A percentile compares a stretch with the other conserved stretches of the same genome.
These are phyloP conservation scores for Drosophila mimica DNA, from an alignment of 2,888 invertebrate species.

Conservation along the genomic window DNA sequence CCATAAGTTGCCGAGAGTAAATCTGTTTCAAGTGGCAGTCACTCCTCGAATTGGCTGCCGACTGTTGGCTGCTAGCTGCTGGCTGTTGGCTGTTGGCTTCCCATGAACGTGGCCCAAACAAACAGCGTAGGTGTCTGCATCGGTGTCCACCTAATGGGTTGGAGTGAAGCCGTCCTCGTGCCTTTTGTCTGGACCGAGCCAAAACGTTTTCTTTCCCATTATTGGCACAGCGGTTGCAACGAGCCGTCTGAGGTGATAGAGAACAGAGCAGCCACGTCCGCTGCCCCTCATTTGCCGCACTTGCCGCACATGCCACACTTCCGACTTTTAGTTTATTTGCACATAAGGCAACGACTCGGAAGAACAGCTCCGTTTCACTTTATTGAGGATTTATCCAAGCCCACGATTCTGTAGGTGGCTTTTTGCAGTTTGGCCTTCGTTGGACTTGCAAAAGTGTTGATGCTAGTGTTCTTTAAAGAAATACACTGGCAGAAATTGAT, in stretches of 20 bases:
- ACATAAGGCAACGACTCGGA: slow-evolving; percentile 76
- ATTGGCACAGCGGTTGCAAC: slow-evolving; percentile 82
- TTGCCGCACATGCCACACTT: slow-evolving; percentile 5
- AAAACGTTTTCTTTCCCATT: slow-evolving; percentile 61
- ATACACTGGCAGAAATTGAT: slow-evolving; percentile 39
- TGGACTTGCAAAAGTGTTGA: slow-evolving; percentile 55
- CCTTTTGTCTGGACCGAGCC: slow-evolving; percentile 50
- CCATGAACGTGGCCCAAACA: slow-evolving; percentile 38
- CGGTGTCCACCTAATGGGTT: slow-evolving; percentile 20
- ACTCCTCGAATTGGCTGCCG: slow-evolving; percentile 62
- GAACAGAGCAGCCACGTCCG: not conserved
- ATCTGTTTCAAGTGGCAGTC: slow-evolving; percentile 78
- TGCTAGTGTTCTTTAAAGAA: not conserved
- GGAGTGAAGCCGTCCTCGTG: slow-evolving; percentile 5
- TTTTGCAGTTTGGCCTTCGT: slow-evolving; percentile 32
- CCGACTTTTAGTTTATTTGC: slow-evolving; percentile 65
- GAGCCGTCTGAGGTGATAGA: slow-evolving; percentile 37
- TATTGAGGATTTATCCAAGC: slow-evolving; percentile 27
- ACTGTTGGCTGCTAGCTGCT: slow-evolving; percentile 29
- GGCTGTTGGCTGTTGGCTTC: slow-evolving; percentile 35
- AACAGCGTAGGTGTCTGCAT: slow-evolving; percentile 34
- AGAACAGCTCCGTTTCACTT: slow-evolving; percentile 60
- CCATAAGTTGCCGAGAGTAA: slow-evolving; percentile 76
- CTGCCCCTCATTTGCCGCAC: slow-evolving; percentile 7
- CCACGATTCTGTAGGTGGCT: slow-evolving; percentile 42